Evolutionary conservation across 2,888 invertebrate genomes (phyloP), one percentile per base, ranked within the genome.

Genomic region (Aphrophora alni): DNA sequence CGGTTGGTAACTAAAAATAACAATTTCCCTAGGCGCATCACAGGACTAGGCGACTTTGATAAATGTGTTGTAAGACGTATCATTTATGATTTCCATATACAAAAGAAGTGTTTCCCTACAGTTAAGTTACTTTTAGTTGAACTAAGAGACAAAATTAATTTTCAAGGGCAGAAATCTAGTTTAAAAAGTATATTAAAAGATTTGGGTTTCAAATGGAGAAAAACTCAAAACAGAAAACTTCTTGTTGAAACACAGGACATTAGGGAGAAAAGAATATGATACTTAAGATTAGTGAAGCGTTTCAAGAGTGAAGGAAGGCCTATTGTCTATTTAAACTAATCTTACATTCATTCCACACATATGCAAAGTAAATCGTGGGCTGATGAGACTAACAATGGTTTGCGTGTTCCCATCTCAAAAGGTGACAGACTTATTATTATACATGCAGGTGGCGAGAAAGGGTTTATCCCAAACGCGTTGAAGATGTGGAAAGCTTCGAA

Each of bases 1-100:
- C n/a, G n/a, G n/a, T n/a, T n/a, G n/a, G n/a, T n/a, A n/a, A n/a
- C n/a, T n/a, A 24, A 75, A 21, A 75, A 51, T 51, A 3, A 24
- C 75, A 33, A 25, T 24, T 21, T n/a, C 33, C 25, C 17, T 38
- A 27, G 44, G 25, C 38, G n/a, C 38, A 17, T 75, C 25, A 75
- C 44, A 7, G 44, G 75, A 51, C 10, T 51, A 51, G 75, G 38
- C 26, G 44, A 75, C 26, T 51, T 75, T 12, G 75, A 75, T 24
- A 68, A 26, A 77, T 77, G 71, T 77, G 71, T 38, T 27, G 71
- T 77, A 5, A 69, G 76, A 76, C 75, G 75, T 51, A 17, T 12
- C 7, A n/a, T 75, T 5, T 38, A 75, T 25, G 27, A 75, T 17
- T 76, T 76, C 25, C 28, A 76, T 28, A 21, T 68, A 5, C 28